Base-by-base conservation (phyloP, 2,888 invertebrate genomes). In the Pandemis corylana region DNA sequence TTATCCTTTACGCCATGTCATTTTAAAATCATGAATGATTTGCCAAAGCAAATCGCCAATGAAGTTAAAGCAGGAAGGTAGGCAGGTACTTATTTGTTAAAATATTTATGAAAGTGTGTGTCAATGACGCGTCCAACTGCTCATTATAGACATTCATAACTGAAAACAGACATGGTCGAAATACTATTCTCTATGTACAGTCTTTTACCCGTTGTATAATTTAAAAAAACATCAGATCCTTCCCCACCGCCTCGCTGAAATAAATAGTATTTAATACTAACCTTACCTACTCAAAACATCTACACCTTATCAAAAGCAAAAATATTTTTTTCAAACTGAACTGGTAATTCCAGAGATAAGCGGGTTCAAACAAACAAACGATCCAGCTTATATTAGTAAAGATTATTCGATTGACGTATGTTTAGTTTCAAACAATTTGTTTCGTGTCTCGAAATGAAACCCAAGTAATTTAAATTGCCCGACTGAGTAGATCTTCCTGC, bases 401-500 rank as follows among this genome's bases (percentile, higher is more conserved):
- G 28, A 36, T 36, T 36, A 36, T 36, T 36, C 28, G 28, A 36
- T 4, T 36, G 28, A 36, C 28, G 9, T 56, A n/a, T 28, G 36
- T 9, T 7, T 28, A 28, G 46, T 64, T 64, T 4, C 20, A 20
- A 44, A 42, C 44, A 42, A 44, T 20, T 20, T 46, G 13, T 64
- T n/a, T 46, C 64, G 73, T 69, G 73, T 36, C 42, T 42, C 36
- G 20, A 51, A 64, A 46, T 64, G 63, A 64, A 67, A 72, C 36
- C 20, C 51, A 36, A 10, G 46, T 64, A 74, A 69, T 69, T 70
- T 44, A 75, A 75, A 75, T 70, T 62, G 66, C 65, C 51, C 36
- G 51, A 36, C 46, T 61, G 28, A 69, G 64, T 69, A 66, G 61
- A 70, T 68, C 74, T 62, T 62, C 74, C 61, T 66, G 69, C 15